phyloP scores from a whole-genome alignment of 2,888 invertebrate genomes.

The Lasiommata megera region DNA sequence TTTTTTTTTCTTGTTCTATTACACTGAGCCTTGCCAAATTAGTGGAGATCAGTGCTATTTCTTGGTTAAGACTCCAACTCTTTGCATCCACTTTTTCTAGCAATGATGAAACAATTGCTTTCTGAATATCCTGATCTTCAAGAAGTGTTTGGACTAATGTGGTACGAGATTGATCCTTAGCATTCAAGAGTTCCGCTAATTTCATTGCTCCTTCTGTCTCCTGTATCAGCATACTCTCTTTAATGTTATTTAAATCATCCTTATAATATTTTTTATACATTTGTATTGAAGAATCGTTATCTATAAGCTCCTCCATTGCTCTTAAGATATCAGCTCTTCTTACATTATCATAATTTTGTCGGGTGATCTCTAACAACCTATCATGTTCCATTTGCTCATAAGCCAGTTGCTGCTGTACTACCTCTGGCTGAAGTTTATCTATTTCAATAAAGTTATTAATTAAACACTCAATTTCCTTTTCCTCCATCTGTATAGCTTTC shows the following conservation, averaged over 20 bases:
- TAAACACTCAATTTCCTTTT: conserved; percentile 82
- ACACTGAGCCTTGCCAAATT: conserved; percentile 87
- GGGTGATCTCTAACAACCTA: conserved; percentile 81
- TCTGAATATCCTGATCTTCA: conserved; percentile 86
- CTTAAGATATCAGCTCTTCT: conserved; percentile 85
- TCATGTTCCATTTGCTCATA: conserved; percentile 86
- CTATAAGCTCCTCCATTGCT: conserved; percentile 86
- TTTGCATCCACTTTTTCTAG: conserved; percentile 87
- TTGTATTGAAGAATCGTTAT: conserved; percentile 83
- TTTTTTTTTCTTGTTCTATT: conserved; percentile 87
- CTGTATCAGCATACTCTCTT: conserved; percentile 78
- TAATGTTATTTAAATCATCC: conserved; percentile 83
- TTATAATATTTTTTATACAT: conserved; percentile 83
- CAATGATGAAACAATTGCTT: conserved; percentile 86
- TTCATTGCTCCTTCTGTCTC: conserved; percentile 84
- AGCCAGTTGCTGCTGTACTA: conserved; percentile 83
- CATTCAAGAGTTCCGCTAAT: conserved; percentile 80
- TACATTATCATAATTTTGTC: conserved; percentile 80
- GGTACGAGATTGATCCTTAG: conserved; percentile 83
- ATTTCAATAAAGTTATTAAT: conserved; percentile 84
- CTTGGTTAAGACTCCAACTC: conserved; percentile 88
- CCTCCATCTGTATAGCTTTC: conserved; percentile 83
- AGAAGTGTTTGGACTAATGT: conserved; percentile 82
- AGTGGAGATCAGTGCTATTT: conserved; percentile 86
- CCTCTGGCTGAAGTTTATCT: conserved; percentile 80